Percentiles rank a stretch among this genome's conserved stretches.
Conservation (phyloP, 2,888 invertebrate species). For the Morinoia aosen region DNA sequence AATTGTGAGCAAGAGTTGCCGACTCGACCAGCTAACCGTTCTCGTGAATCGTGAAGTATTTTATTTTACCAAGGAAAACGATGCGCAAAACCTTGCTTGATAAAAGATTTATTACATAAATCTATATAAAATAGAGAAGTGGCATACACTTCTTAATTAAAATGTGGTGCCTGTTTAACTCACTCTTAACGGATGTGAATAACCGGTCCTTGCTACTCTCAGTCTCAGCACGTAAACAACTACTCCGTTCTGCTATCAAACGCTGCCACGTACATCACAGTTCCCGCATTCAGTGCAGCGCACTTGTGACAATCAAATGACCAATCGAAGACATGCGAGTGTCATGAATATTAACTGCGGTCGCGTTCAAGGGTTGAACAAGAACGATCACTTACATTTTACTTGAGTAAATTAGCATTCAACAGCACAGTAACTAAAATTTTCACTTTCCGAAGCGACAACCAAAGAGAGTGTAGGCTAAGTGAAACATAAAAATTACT, state of each 20-base stretch:
- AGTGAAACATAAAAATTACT: no score
- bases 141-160: background rate
- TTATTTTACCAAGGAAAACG: background rate
- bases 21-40: no score
- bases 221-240: background rate
- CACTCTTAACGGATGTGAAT: background rate
- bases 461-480: no score
- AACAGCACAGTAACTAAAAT: no score
- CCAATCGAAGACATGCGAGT: background rate
- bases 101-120: background rate
- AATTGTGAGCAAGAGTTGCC: no score
- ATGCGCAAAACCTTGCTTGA: background rate
- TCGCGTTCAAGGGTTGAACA: background rate
- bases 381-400: background rate
- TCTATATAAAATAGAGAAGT: background rate
- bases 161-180: background rate
- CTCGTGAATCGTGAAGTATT: background rate
- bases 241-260: background rate
- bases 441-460: no score
- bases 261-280: background rate
- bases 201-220: background rate
- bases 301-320: background rate
- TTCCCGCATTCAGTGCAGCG: background rate
- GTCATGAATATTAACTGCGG: background rate
- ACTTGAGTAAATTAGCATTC: no score